phyloP scores from a whole-genome alignment of 1,140 invertebrate species.

The Uloborus diversus region DNA sequence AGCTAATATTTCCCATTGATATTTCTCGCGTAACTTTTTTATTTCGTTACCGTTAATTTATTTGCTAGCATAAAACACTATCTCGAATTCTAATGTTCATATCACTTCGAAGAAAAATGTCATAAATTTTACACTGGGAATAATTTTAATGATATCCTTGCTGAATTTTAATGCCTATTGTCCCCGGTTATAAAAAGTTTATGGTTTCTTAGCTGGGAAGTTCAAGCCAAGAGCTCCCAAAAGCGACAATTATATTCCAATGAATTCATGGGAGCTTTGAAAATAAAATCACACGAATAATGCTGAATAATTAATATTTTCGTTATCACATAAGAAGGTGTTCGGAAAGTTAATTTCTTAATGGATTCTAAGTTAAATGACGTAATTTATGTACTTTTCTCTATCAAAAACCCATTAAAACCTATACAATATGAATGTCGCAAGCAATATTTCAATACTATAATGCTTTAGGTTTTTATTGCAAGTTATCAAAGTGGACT shows the following conservation, averaged over 20 bases:
- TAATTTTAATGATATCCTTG: conserved; percentile 48
- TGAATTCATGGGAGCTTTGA: conserved; percentile 30
- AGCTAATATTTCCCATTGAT: not conserved
- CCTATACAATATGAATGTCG: not conserved
- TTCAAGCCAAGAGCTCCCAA: not conserved
- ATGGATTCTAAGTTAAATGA: conserved; percentile 11
- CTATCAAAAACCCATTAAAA: not conserved
- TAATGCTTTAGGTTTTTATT: not conserved
- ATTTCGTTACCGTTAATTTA: not conserved
- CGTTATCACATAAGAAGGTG: conserved; percentile 30
- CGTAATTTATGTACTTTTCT: not conserved
- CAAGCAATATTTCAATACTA: not conserved
- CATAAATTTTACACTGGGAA: conserved; percentile 24
- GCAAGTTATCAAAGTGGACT: not conserved
- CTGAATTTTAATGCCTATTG: conserved; percentile 46
- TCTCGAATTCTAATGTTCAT: conserved; percentile 4
- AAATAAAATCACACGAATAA: conserved; percentile 20
- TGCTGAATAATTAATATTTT: conserved; percentile 29
- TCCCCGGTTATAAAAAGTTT: not conserved
- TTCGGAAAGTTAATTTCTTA: conserved; percentile 24
- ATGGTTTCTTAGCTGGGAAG: not conserved
- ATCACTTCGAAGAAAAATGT: conserved; percentile 18
- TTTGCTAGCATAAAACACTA: conserved; percentile 1
- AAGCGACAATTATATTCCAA: conserved; percentile 24
- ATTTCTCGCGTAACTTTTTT: not conserved